Conservation (phyloP, 2,113 vertebrate species). For the Callipepla californica region DNA sequence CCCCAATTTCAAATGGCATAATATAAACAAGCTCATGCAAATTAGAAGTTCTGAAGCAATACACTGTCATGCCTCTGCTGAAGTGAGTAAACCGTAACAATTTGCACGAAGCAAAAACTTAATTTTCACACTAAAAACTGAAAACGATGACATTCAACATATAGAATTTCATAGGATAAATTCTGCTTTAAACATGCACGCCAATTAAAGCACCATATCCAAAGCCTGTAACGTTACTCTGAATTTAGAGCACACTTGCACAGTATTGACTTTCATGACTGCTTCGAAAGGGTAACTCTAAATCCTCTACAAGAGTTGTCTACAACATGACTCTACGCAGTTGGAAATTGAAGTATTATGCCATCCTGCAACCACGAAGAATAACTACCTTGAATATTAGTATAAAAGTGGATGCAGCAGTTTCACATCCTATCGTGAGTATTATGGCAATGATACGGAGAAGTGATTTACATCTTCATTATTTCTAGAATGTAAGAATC, state of each 20-base stretch:
- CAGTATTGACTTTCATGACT: background rate
- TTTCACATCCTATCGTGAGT: slow-evolving; percentile 23
- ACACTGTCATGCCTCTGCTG: background rate
- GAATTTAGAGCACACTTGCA: background rate
- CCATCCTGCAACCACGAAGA: background rate
- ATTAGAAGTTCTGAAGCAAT: background rate
- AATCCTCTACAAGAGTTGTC: background rate
- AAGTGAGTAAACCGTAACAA: background rate
- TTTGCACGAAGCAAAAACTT: background rate
- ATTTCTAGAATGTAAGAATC: slow-evolving; percentile 30
- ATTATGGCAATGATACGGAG: slow-evolving; percentile 31
- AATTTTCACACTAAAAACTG: background rate
- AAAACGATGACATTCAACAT: background rate
- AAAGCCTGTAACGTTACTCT: background rate
- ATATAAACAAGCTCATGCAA: background rate
- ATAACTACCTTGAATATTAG: background rate
- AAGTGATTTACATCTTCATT: slow-evolving; percentile 74
- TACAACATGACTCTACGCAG: background rate
- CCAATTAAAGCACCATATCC: background rate
- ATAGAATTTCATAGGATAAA: background rate
- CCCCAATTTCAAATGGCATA: background rate
- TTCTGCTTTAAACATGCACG: background rate
- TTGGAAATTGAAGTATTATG: background rate
- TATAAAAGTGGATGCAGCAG: slow-evolving; percentile 45
- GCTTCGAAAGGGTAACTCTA: background rate